Conservation (phyloP, 2,113 vertebrate genomes). For the Cyanistes caeruleus region DNA sequence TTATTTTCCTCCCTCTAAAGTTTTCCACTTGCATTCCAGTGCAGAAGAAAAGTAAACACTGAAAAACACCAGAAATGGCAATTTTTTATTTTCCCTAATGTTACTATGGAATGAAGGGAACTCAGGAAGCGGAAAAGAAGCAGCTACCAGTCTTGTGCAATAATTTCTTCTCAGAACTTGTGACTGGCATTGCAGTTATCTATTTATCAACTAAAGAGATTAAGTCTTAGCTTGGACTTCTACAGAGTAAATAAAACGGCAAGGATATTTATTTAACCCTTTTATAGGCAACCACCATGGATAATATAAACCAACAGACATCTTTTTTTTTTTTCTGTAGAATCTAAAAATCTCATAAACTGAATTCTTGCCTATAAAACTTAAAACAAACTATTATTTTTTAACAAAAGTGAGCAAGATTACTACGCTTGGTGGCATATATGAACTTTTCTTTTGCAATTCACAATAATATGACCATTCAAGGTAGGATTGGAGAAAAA, state of each 20-base stretch:
- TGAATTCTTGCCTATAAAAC: neutral
- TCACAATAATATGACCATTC: neutral
- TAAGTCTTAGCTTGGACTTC: neutral
- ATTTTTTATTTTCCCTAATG: neutral
- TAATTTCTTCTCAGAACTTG: neutral
- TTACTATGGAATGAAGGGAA: neutral
- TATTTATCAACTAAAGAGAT: neutral
- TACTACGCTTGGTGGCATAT: neutral
- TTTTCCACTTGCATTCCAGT: neutral
- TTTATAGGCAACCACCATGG: neutral
- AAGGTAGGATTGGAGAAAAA: neutral
- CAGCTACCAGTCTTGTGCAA: neutral
- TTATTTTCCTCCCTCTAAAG: neutral
- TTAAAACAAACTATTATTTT: neutral
- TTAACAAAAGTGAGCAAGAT: neutral
- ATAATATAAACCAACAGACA: neutral
- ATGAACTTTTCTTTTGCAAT: neutral
- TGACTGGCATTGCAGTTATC: neutral
- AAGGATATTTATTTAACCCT: neutral
- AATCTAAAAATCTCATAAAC: neutral
- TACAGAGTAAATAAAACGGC: neutral
- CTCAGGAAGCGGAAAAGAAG: neutral
- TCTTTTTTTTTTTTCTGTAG: neutral
- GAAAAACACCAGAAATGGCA: neutral
- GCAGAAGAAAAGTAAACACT: neutral